These are phyloP conservation scores for Aspidiotus destructor DNA, from an alignment of 2,888 invertebrate genomes.

Conservation along the genomic window DNA sequence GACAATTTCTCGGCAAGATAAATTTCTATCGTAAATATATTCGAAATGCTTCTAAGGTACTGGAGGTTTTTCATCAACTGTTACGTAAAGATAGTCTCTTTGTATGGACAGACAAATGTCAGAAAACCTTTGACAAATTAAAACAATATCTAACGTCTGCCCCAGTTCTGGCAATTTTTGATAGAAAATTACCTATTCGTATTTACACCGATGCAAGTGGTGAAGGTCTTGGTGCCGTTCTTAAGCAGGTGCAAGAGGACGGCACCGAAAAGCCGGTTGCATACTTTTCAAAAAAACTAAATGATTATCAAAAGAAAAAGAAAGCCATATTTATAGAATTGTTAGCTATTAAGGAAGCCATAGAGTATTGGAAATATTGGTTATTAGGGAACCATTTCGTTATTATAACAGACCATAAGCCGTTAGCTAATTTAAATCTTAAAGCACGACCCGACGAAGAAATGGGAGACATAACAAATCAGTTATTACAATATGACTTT, in stretches of 20 bases:
- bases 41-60: not conserved
- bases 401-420: not conserved
- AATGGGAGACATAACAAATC: not conserved
- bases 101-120: conserved; percentile 7
- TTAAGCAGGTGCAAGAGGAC: no score
- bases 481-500: no score
- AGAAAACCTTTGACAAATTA: no score
- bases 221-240: not conserved
- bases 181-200: not conserved
- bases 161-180: not conserved
- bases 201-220: not conserved
- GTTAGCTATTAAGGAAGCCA: not conserved
- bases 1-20: no score
- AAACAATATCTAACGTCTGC: conserved; percentile 22
- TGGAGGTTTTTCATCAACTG: not conserved
- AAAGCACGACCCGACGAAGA: not conserved
- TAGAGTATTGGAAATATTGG: not conserved
- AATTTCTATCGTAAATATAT: not conserved
- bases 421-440: not conserved
- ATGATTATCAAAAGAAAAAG: not conserved
- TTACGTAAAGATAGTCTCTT: conserved; percentile 1
- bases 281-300: no score
- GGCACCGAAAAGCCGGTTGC: no score
- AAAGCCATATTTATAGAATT: not conserved
- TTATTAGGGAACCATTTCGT: not conserved